Base-by-base conservation (phyloP, 2,797 vertebrate genomes). In the Phataginus tricuspis region DNA sequence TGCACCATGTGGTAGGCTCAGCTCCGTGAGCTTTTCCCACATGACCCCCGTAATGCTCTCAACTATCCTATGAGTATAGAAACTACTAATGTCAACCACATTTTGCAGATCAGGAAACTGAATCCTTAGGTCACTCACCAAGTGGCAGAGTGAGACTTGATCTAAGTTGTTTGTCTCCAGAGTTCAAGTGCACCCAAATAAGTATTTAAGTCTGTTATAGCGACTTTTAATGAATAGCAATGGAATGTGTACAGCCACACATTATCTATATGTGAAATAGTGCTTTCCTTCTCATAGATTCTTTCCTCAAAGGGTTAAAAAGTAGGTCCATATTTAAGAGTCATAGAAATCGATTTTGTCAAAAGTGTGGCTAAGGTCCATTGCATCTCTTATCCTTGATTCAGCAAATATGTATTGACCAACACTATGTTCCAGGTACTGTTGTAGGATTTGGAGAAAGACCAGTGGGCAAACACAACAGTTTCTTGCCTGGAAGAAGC, bases 251-350 rank as follows among this genome's bases (percentile, higher is more conserved):
- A 53, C 11, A n/a, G 21, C 21, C 34, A 57, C 25, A 74, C 12
- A 4, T n/a, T 12, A 79, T 34, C 34, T 34, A 34, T 13, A 83
- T 14, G 4, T 31, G 19, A 49, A 49, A 39, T 25, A 29, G n/a
- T 31, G 39, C 75, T 57, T 83, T 92, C 78, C 37, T 74, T 91
- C 74, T 83, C 74, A 89, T 21, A 86, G 68, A 71, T 53, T 84
- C 53, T 75, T 53, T 85, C 21, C 31, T 85, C 77, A 72, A 77
- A 75, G 21, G 27, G 39, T 55, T 51, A 83, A 68, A 53, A 63
- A 45, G 29, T 37, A 90, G n/a, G 53, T n/a, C 49, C 29, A 53
- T 90, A 51, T 88, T 27, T 55, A 86, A 45, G 57, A 51, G 69
- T 90, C 75, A 71, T 59, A 31, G 18, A 37, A 79, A 39, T 84